Conservation (phyloP, 2,888 invertebrate genomes). For the Bellardia bayeri region DNA sequence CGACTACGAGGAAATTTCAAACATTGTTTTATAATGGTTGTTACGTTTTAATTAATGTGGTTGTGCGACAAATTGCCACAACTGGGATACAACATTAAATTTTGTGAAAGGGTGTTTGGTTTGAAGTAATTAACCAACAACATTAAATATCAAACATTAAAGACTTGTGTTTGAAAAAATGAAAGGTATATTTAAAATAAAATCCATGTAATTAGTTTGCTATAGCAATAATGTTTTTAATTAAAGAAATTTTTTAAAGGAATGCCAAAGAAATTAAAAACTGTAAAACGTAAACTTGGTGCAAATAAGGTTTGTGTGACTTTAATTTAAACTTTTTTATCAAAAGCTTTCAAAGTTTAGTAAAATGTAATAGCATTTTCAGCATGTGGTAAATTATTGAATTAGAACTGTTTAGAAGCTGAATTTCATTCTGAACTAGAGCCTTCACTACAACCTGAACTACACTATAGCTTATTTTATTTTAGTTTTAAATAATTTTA, state of each 20-base stretch:
- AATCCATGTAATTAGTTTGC: conserved; percentile 38
- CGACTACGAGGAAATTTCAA: conserved; percentile 28
- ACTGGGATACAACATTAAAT: conserved; percentile 16
- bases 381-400: too few relatives aligned
- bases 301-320: too few relatives aligned
- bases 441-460: too few relatives aligned
- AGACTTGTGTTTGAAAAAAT: neutral
- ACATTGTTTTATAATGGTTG: conserved; percentile 28
- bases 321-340: too few relatives aligned
- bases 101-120: neutral
- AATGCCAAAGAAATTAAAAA: conserved; percentile 3
- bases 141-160: conserved; percentile 5
- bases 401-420: too few relatives aligned
- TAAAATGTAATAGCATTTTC: too few relatives aligned
- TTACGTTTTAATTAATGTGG: conserved; percentile 44
- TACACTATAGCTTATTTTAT: too few relatives aligned
- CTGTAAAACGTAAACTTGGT: neutral
- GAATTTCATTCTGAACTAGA: too few relatives aligned
- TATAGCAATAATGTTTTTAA: conserved; percentile 15
- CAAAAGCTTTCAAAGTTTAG: too few relatives aligned
- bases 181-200: conserved; percentile 39
- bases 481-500: too few relatives aligned
- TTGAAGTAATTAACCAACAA: neutral
- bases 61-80: conserved; percentile 10
- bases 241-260: conserved; percentile 13